Percentiles rank a stretch among this genome's conserved stretches.
Evolutionary conservation across 2,888 invertebrate genomes (phyloP).

Genomic region (Pediacus dermestoides): DNA sequence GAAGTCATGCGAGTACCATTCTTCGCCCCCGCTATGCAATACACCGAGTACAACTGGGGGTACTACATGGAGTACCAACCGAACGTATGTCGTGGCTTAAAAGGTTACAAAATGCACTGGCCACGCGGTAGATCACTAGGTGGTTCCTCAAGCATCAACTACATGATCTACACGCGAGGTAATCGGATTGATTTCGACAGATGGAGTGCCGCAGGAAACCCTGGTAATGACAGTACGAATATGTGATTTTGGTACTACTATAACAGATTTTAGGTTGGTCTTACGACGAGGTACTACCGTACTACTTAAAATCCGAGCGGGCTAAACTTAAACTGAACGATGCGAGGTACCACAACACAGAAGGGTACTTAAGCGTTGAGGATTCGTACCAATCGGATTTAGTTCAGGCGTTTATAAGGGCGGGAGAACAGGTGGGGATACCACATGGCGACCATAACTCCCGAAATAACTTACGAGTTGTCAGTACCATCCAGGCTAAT

Average conservation of each 20-base stretch:
- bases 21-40: slow-evolving; percentile 45
- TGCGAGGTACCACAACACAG: slow-evolving; percentile 56
- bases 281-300: slow-evolving; percentile 56
- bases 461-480: slow-evolving; percentile 40
- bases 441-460: slow-evolving; percentile 48
- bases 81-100: slow-evolving; percentile 19
- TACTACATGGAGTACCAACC: slow-evolving; percentile 45
- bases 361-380: slow-evolving; percentile 61
- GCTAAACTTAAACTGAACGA: slow-evolving; percentile 23
- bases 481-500: slow-evolving; percentile 48
- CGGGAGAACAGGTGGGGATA: slow-evolving; percentile 49
- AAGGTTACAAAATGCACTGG: slow-evolving; percentile 40
- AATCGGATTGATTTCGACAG: slow-evolving; percentile 63
- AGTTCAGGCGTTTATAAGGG: slow-evolving; percentile 39
- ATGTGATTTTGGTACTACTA: background rate
- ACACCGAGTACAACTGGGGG: slow-evolving; percentile 48
- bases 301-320: slow-evolving; percentile 58
- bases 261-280: slow-evolving; percentile 48
- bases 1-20: slow-evolving; percentile 46
- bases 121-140: slow-evolving; percentile 60
- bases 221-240: slow-evolving; percentile 48
- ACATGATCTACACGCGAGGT: slow-evolving; percentile 73
- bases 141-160: slow-evolving; percentile 60
- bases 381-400: slow-evolving; percentile 53
- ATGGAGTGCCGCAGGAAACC: slow-evolving; percentile 66